Evolutionary conservation across 2,113 vertebrate species (phyloP).

Genomic region (Copsychus sechellarum): DNA sequence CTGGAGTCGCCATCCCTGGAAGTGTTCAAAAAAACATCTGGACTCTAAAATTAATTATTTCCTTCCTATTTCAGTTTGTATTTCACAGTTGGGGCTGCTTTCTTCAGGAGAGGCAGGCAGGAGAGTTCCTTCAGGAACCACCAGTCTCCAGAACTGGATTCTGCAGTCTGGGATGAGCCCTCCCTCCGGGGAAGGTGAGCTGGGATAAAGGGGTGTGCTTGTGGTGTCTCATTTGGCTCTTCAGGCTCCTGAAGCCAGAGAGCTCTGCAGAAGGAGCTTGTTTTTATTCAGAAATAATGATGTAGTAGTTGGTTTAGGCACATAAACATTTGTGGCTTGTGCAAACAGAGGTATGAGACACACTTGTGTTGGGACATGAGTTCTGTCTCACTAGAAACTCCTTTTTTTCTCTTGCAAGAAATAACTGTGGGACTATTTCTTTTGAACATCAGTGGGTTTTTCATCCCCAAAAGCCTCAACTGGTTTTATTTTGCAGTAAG

Average conservation of each 20-base stretch:
- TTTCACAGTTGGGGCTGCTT: neutral
- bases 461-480: neutral
- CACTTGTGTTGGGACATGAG: neutral
- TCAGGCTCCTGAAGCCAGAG: neutral
- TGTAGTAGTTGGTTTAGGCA: neutral
- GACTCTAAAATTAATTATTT: neutral
- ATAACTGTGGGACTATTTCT: neutral
- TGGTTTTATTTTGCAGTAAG: neutral
- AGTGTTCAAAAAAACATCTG: fast-evolving
- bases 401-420: neutral
- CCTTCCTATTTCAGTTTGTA: neutral
- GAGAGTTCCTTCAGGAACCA: neutral
- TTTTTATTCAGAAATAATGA: neutral
- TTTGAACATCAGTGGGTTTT: neutral
- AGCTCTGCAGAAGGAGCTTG: neutral
- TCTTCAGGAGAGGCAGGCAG: neutral
- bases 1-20: neutral
- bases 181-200: neutral
- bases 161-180: neutral
- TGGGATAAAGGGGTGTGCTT: neutral
- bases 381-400: neutral
- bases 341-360: neutral
- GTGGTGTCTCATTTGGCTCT: fast-evolving
- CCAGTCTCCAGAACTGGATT: fast-evolving
- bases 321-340: neutral